Base-by-base conservation (phyloP, 2,797 vertebrate genomes). In the Rhodeus uyekii region DNA sequence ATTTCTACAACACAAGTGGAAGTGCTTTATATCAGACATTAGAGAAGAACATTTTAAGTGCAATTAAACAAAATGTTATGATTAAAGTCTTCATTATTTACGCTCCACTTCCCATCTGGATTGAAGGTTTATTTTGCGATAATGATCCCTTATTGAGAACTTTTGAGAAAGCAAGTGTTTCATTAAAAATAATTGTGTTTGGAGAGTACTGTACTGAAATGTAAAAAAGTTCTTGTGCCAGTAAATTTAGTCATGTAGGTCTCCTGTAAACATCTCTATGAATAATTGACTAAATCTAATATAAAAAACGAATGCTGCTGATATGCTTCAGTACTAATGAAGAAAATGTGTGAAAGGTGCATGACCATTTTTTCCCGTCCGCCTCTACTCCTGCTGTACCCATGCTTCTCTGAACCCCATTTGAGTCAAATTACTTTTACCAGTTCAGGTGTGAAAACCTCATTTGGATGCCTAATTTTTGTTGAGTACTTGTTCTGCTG, bases 391-490 rank as follows among this genome's bases (percentile, higher is more conserved):
- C 48, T 42, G 44, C 46, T 4, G 22, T 12, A 36, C 44, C 8
- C 34, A 42, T 22, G 36, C n/a, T 32, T 65, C 24, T 44, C 78
- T 71, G 50, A 42, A 80, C 39, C 48, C 69, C 19, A 60, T 44
- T 80, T 71, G 48, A 39, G 38, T 68, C 14, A 42, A 71, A 71
- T 80, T 19, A 71, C 50, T 44, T 60, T 60, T 12, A 71, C 22
- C 39, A 46, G 4, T 71, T 58, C 65, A 34, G 78, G 65, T 24
- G 38, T 69, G 24, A 60, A 61, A 80, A 71, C 38, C 16, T 39
- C 1, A 79, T 55, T 69, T 69, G 65, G 27, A 58, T 58, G 65
- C 27, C 8, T 60, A 74, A 53, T 34, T 68, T 68, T 27, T 60
- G 63, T 24, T 53, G 67, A 60, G 53, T 18, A 44, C 27, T 32